Evolutionary conservation across 2,113 vertebrate species (phyloP).

Genomic region (Stegostoma tigrinum): DNA sequence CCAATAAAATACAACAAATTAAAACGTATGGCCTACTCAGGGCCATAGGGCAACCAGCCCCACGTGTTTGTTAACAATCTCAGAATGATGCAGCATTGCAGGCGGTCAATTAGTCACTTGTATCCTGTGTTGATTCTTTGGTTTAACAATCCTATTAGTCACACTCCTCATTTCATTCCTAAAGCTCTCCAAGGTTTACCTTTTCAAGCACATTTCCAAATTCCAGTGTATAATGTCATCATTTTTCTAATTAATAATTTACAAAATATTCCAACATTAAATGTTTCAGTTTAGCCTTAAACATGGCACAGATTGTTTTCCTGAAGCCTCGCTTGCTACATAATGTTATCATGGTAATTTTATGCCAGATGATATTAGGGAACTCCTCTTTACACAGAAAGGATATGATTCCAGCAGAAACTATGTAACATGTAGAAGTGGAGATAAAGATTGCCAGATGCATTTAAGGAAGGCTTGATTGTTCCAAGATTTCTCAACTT

Average conservation of each 20-base stretch:
- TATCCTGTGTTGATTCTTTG: not conserved
- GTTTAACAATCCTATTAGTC: not conserved
- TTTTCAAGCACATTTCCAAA: not conserved
- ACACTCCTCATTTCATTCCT: not conserved
- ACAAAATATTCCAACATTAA: not conserved
- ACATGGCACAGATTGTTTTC: not conserved
- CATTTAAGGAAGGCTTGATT: not conserved
- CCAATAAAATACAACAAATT: slow-evolving; percentile 41
- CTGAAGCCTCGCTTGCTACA: not conserved
- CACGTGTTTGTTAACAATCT: not conserved
- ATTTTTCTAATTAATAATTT: not conserved
- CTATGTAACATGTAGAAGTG: not conserved
- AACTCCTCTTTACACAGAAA: not conserved
- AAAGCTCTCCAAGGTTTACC: not conserved
- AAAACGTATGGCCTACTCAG: not conserved
- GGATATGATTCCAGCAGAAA: not conserved
- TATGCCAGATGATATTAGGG: not conserved
- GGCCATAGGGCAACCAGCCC: not conserved
- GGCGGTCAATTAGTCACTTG: not conserved
- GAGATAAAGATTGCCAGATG: not conserved
- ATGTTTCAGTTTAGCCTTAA: not conserved
- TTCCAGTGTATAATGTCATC: not conserved
- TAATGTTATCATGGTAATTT: not conserved
- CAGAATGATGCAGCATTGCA: not conserved
- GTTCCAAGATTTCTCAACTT: not conserved